Conservation (phyloP, 2,888 invertebrate genomes). For the Eilema sororculum region DNA sequence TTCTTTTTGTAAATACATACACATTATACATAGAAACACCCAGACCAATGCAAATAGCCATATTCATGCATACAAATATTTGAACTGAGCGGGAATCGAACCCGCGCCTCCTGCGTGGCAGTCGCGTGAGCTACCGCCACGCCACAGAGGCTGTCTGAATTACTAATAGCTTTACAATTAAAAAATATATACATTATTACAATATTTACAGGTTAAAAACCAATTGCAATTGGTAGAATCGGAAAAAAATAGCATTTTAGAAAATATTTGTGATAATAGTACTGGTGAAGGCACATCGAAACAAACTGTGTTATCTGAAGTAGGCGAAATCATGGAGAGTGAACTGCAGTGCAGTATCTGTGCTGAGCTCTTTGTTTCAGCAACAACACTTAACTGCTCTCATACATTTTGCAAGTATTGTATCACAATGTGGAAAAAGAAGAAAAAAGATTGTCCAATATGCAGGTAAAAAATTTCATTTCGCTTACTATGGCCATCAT, state of each 20-base stretch:
- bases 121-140: no score
- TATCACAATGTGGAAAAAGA: slow-evolving; percentile 90
- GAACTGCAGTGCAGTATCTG: slow-evolving; percentile 93
- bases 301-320: slow-evolving; percentile 66
- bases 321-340: slow-evolving; percentile 88
- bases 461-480: slow-evolving; percentile 81
- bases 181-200: slow-evolving; percentile 2
- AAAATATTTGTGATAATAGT: slow-evolving; percentile 52
- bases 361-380: slow-evolving; percentile 90
- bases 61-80: no score
- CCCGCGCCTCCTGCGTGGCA: no score
- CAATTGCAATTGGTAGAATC: slow-evolving; percentile 68
- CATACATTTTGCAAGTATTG: slow-evolving; percentile 92
- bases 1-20: no score
- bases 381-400: slow-evolving; percentile 90
- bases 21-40: no score
- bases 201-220: slow-evolving; percentile 61
- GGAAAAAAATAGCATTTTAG: slow-evolving; percentile 69
- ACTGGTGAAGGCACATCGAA: slow-evolving; percentile 60
- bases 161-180: no score
- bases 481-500: neutral
- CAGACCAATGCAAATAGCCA: no score
- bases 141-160: no score
- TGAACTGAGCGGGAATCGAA: no score
- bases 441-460: slow-evolving; percentile 90